phyloP scores from a whole-genome alignment of 2,797 vertebrate genomes.

The Luscinia luscinia region DNA sequence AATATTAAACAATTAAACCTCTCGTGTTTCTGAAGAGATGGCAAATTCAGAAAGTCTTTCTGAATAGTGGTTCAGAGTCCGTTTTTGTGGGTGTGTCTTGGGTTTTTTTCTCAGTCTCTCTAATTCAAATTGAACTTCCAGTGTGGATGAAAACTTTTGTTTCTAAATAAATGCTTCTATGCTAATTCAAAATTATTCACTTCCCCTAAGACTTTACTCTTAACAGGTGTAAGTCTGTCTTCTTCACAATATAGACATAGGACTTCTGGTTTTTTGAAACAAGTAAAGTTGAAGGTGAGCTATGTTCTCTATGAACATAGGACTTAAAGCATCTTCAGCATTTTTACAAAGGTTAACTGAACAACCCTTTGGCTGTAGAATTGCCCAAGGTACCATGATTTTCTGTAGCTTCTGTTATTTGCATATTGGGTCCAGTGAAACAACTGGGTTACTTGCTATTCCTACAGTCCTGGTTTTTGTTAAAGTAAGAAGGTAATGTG shows the following conservation, averaged over 20 bases:
- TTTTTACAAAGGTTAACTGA: background rate
- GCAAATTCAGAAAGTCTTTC: background rate
- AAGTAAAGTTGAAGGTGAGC: background rate
- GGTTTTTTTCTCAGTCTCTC: too few relatives aligned
- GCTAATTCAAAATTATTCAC: background rate
- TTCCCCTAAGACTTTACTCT: background rate
- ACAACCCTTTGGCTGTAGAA: background rate
- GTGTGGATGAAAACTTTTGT: background rate
- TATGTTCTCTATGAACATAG: background rate
- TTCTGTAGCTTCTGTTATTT: background rate
- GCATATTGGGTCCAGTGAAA: background rate
- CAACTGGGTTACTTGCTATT: background rate
- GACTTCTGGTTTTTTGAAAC: background rate
- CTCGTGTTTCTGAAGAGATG: background rate
- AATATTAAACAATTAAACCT: background rate
- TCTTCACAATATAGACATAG: background rate
- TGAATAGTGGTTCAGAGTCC: background rate
- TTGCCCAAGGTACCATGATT: background rate
- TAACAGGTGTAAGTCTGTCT: background rate
- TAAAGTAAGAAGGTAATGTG: background rate
- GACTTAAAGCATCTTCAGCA: background rate
- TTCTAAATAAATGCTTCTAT: background rate
- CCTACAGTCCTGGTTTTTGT: background rate
- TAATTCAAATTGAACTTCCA: background rate
- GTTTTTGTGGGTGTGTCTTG: background rate